Evolutionary conservation across 2,797 vertebrate species (phyloP), one percentile per base, ranked within the genome.

Genomic region (Enteromius unitaeniatus): DNA sequence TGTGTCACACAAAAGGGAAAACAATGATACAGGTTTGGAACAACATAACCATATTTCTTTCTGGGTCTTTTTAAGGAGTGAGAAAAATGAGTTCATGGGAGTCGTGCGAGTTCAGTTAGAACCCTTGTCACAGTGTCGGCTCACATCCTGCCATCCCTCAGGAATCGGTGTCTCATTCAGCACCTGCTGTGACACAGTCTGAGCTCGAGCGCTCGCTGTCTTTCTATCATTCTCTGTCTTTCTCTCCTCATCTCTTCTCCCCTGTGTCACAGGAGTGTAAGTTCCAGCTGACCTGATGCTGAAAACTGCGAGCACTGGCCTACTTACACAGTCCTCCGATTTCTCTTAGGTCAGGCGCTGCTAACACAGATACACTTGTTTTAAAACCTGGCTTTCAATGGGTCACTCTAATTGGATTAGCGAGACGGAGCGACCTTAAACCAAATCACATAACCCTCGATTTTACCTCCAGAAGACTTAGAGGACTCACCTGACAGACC

Each of bases 371-470:
- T 34, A 67, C n/a, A 11, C 19, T 65, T 3, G 5, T 74, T 82
- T 47, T 26, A n/a, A 31, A 73, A 70, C 23, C 40, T 31, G 2
- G 51, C 28, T 82, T 31, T 65, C 45, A 1, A 5, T 28, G 72
- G 80, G 42, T 65, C 42, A 53, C n/a, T 76, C 60, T 82, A 75
- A 75, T 76, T 75, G 72, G 60, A 64, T 53, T 70, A 70, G 15
- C 1, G 6, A 42, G 37, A 60, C 45, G 31, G 11, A 74, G n/a
- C 21, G n/a, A 67, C 60, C 60, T 51, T n/a, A 65, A 65, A 82
- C n/a, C 21, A n/a, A 53, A 53, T 67, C 45, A 28, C 68, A 49
- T 23, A 62, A 73, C 53, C 19, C 23, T 55, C 13, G 58, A 26
- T 74, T 75, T 82, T 15, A 75, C 60, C 58, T 53, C 58, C 6